Evolutionary conservation across 1,140 invertebrate species (phyloP), one percentile per base, ranked within the genome.

Genomic region (Brachionus angularis): DNA sequence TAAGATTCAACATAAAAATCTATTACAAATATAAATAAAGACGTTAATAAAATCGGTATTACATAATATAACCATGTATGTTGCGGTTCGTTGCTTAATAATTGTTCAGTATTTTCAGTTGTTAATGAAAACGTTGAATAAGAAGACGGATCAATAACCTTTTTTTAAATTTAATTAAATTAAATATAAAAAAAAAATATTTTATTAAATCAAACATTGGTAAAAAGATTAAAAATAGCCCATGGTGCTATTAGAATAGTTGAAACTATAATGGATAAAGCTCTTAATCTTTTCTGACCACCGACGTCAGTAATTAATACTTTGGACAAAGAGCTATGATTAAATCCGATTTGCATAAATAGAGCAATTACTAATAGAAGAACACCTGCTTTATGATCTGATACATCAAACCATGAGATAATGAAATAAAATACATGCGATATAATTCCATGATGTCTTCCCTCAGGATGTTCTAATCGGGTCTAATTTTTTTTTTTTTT

Each of bases 381-480:
- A 12, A 84, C 80, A 21, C 83, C 83, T 39, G 83, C 83, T 82
- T 83, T 82, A 73, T 83, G 82, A 73, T 83, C 82, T 10, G 83
- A 81, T 61, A 83, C 75, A 29, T 83, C 81, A 75, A 83, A 79
- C 58, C 79, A 76, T 23, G 77, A 77, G n/a, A 82, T 77, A 5
- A 82, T 58, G 75, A 82, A 80, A 72, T 83, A 81, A 73, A 84
- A 83, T 1, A 83, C 61, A 73, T 84, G 81, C 52, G 81, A 78
- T n/a, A 84, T 74, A 47, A 80, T 74, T 50, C 76, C 79, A 61
- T 79, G 77, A 73, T 84, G 83, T 55, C 76, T 74, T 5, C 50
- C 55, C 16, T 55, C 64, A 12, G 55, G 72, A 29, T 70, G 46
- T n/a, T 70, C 64, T 4, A n/a, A 36, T 10, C 3, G 1, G 7